Base-by-base conservation (phyloP, 2,888 invertebrate species). In the Cylloceria caligata region DNA sequence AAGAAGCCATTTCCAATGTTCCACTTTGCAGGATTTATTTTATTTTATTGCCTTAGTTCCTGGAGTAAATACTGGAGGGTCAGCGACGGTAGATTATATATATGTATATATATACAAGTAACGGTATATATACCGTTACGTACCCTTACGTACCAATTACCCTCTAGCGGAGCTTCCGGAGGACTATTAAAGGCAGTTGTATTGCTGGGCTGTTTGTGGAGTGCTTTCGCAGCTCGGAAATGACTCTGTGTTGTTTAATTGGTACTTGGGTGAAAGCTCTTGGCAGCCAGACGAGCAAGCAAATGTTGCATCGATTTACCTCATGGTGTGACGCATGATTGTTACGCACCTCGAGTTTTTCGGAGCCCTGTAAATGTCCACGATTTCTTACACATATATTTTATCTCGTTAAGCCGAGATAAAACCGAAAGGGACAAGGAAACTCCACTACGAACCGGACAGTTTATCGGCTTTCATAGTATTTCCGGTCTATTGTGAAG, bases 261-360 rank as follows among this genome's bases (percentile, higher is more conserved):
- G 64, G 67, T 49, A 36, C 72, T 49, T 67, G n/a, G 45, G 19
- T 36, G n/a, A 60, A 72, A 72, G 55, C 72, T 72, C 57, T 57
- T 3, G 30, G 39, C 71, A 42, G 13, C 13, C 30, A 45, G 21
- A 47, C 47, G 36, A 64, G 45, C 45, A 11, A 68, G 21, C 34
- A 36, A 47, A 45, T 19, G 60, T 39, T n/a, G 49, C 49, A 52
- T 45, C 57, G 57, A 21, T 11, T 55, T 64, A 47, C 55, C 69
- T 55, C 36, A n/a, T 16, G n/a, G 34, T 13, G 60, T 30, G 60
- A 60, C 60, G 30, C 45, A 30, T 72, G 45, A 21, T 60, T 13
- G 9, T 13, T 3, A 13, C 39, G 13, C 0, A 19, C 13, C 21
- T 64, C 21, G 5, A 19, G n/a, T 30, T 72, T 72, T 9, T 27